Evolutionary conservation across 2,113 vertebrate species (phyloP).

Genomic region (Myocastor coypus): DNA sequence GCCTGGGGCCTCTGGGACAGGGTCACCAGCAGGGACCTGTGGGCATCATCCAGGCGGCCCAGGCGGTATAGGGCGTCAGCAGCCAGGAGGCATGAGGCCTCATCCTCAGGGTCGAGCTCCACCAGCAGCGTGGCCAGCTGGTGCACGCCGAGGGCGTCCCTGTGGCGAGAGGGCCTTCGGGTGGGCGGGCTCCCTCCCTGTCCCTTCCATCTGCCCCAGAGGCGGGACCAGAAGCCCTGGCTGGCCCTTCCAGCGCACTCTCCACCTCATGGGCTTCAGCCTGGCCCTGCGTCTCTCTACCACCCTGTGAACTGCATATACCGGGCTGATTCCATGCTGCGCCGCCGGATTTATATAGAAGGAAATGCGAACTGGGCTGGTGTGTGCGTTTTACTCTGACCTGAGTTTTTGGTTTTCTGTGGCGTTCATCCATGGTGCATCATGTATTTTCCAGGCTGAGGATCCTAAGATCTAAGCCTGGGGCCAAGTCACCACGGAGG

Average conservation of each 20-base stretch:
- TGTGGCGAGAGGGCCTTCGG: slow-evolving; percentile 63
- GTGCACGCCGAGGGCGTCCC: slow-evolving; percentile 91
- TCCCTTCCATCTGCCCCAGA: too few relatives aligned
- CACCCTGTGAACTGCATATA: rapidly evolving
- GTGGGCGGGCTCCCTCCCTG: background rate
- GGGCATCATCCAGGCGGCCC: slow-evolving; percentile 91
- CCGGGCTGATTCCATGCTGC: too few relatives aligned
- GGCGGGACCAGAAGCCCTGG: background rate
- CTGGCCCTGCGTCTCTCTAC: rapidly evolving
- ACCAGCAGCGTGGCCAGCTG: slow-evolving; percentile 91
- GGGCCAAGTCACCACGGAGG: rapidly evolving
- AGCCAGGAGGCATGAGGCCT: slow-evolving; percentile 88
- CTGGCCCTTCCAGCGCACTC: background rate
- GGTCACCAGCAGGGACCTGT: slow-evolving; percentile 88
- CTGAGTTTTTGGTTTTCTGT: background rate
- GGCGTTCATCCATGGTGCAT: background rate
- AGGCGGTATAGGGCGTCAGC: slow-evolving; percentile 94
- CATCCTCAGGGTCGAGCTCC: slow-evolving; percentile 90
- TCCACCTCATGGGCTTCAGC: background rate
- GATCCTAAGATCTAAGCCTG: background rate
- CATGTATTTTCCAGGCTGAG: background rate
- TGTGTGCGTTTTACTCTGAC: background rate
- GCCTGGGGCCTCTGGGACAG: slow-evolving; percentile 86
- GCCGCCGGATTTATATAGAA: background rate
- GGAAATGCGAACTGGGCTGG: rapidly evolving